These are phyloP conservation scores for Australoheros facetus DNA, from an alignment of 2,797 vertebrate genomes.

Conservation along the genomic window DNA sequence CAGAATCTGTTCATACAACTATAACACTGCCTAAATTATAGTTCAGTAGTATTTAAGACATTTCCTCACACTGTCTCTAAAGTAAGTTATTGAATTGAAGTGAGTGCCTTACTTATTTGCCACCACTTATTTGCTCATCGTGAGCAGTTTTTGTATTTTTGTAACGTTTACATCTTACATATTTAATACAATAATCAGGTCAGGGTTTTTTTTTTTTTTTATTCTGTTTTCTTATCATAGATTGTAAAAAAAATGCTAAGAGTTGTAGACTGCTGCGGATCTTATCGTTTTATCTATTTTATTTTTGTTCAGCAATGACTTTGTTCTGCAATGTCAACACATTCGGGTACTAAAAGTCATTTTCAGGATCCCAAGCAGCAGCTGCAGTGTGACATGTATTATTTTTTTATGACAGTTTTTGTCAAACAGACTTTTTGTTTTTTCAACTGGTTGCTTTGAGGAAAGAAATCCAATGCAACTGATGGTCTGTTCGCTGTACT, in stretches of 20 bases:
- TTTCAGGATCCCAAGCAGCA: constrained; percentile 1
- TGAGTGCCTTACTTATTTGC: constrained; percentile 47
- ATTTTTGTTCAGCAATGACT: constrained; percentile 27
- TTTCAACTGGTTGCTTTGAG: constrained; percentile 1
- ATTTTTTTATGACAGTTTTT: not conserved
- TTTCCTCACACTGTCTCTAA: constrained; percentile 38
- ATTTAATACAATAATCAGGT: constrained; percentile 63
- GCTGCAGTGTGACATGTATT: not conserved
- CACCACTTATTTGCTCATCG: constrained; percentile 40
- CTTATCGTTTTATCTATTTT: not conserved
- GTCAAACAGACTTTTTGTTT: not conserved
- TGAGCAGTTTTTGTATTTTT: constrained; percentile 79
- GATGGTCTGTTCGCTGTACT: constrained; percentile 53
- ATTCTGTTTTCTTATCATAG: not conserved
- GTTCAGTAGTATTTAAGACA: constrained; percentile 79
- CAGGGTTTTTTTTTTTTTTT: constrained; percentile 46
- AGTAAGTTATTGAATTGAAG: constrained; percentile 79
- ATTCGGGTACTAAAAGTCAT: constrained; percentile 63
- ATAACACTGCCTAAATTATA: constrained; percentile 74
- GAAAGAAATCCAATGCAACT: constrained; percentile 46
- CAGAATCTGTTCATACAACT: constrained; percentile 41
- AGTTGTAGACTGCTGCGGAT: not conserved
- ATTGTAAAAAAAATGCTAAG: constrained; percentile 17
- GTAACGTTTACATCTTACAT: constrained; percentile 64
- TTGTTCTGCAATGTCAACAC: constrained; percentile 3